Conservation (phyloP, 2,113 vertebrate species). For the Pheucticus melanocephalus region DNA sequence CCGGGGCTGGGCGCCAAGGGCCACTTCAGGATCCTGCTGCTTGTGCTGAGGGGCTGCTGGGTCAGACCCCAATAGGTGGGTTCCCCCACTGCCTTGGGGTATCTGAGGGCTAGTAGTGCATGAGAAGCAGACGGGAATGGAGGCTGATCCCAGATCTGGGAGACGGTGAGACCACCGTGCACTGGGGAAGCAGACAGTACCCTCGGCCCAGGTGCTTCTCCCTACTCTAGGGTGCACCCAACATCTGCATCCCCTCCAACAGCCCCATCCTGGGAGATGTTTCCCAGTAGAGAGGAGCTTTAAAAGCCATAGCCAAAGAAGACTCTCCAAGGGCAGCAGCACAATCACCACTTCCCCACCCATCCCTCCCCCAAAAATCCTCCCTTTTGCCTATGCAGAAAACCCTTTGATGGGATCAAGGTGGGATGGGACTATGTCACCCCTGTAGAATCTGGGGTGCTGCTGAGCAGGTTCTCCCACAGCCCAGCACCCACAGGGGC, state of each 20-base stretch:
- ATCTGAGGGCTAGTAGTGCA: neutral
- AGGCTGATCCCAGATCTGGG: neutral
- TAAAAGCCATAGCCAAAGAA: neutral
- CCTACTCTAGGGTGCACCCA: fast-evolving
- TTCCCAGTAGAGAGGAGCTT: fast-evolving
- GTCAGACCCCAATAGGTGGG: neutral
- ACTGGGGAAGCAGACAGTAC: neutral
- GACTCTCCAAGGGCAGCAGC: neutral
- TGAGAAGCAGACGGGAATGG: fast-evolving
- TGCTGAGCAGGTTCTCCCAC: neutral
- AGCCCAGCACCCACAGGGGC: neutral
- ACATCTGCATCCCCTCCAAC: neutral
- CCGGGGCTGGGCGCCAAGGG: neutral
- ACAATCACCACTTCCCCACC: neutral
- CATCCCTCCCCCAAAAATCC: neutral
- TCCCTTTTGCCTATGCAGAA: neutral
- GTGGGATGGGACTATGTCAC: neutral
- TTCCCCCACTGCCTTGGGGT: neutral
- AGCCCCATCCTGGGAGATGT: neutral
- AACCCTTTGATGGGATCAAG: neutral
- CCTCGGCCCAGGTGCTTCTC: neutral
- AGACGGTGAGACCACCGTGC: neutral
- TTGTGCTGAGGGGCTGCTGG: neutral
- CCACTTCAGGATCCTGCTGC: neutral
- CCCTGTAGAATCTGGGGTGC: neutral